Base-by-base conservation (phyloP, 2,113 vertebrate species). In the Scytalopus superciliaris region DNA sequence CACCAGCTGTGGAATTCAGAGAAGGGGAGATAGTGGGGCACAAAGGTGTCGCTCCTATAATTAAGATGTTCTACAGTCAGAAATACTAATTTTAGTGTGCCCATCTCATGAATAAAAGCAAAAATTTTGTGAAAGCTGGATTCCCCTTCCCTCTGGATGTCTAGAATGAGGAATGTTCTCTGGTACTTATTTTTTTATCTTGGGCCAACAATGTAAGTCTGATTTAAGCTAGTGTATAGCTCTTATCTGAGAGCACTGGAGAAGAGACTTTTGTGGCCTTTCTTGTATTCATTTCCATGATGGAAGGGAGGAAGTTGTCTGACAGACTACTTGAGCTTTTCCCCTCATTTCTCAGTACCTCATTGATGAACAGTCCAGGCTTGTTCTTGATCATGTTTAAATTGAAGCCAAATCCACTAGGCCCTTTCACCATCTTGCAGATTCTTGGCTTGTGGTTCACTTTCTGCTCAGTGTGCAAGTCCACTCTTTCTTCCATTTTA, bases 401-500 rank as follows among this genome's bases (percentile, higher is more conserved):
- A 97, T 97, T 99, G 96, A 99, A 99, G 75, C 99, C 99, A 52
- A 97, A 99, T 78, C 98, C 99, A 8, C 62, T 93, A 7, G 98
- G 70, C 8, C 98, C 97, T 94, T 98, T 99, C 60, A 97, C 92
- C 96, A 99, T 97, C 40, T 87, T 98, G 93, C 99, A 99, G 79
- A 99, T 96, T 92, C 98, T 99, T n/a, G 98, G 98, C 80, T 98
- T 99, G 55, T 97, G 96, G 15, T 97, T 96, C 60, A 78, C 95
- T 14, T 95, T 94, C n/a, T 87, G 35, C 83, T 94, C 93, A 14
- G 75, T 22, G 39, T 85, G 60, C 23, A 85, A 3, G 24, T 86
- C 93, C 16, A 19, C 66, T 72, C n/a, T 91, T 78, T 91, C 84
- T 21, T 77, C 84, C 5, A 2, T 42, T 88, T 94, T 94, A 55